A percentile compares a stretch with the other conserved stretches of the same genome.
Evolutionary conservation across 2,797 vertebrate genomes (phyloP).

Genomic region (Chanos chanos): DNA sequence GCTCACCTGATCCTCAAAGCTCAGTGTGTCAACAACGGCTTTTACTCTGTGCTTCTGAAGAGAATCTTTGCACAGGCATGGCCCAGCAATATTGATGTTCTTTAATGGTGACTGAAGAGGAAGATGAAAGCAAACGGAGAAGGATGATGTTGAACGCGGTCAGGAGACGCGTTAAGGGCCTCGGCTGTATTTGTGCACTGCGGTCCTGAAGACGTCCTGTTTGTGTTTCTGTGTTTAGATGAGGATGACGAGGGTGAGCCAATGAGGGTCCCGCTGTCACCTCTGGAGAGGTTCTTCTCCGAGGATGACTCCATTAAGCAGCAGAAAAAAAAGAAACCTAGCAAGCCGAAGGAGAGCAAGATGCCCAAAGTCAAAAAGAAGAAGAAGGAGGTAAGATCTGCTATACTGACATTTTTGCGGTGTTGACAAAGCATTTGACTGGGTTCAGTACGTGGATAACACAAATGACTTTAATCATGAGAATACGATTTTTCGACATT

Average conservation of each 20-base stretch:
- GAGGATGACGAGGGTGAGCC: slow-evolving; percentile 83
- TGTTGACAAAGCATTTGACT: slow-evolving; percentile 19
- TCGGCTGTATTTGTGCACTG: neutral
- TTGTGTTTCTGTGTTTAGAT: slow-evolving; percentile 63
- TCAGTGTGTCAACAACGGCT: slow-evolving; percentile 13
- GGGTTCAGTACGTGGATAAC: no score
- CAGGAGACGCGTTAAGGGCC: neutral
- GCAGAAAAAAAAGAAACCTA: slow-evolving; percentile 88
- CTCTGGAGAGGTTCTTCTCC: slow-evolving; percentile 85
- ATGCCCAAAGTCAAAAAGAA: slow-evolving; percentile 85
- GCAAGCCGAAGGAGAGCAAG: slow-evolving; percentile 88
- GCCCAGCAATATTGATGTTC: neutral
- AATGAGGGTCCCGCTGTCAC: slow-evolving; percentile 60
- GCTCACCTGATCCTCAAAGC: slow-evolving; percentile 1
- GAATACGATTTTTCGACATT: neutral
- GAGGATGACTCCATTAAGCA: slow-evolving; percentile 76
- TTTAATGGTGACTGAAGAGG: neutral
- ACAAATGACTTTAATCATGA: neutral
- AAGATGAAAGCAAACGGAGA: neutral
- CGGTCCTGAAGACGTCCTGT: neutral
- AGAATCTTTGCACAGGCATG: neutral
- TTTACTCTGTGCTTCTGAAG: neutral
- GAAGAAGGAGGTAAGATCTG: slow-evolving; percentile 87
- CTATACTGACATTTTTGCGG: slow-evolving; percentile 50
- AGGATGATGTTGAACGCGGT: neutral